Conservation (phyloP, 1,140 invertebrate species). For the Drosophila fuyamai region DNA sequence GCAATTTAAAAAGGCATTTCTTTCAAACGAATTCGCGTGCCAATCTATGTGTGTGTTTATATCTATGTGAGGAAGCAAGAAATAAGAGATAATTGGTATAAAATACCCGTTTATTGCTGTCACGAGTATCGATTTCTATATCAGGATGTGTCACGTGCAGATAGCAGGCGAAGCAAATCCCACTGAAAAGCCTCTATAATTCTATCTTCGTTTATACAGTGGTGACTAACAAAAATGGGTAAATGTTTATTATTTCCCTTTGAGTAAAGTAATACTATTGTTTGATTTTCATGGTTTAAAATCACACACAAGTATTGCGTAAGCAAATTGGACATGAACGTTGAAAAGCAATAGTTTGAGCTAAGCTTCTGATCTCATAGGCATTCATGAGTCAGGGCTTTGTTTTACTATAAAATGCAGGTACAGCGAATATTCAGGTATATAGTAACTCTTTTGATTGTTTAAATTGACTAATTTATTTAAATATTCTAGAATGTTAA, state of each 20-base stretch:
- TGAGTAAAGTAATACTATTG: slow-evolving; percentile 19
- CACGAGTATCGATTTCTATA: slow-evolving; percentile 80
- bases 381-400: slow-evolving; percentile 8
- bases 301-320: slow-evolving; percentile 15
- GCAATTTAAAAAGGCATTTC: slow-evolving; percentile 68
- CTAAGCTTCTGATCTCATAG: slow-evolving; percentile 27
- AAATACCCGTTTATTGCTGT: slow-evolving; percentile 77
- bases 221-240: slow-evolving; percentile 10
- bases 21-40: slow-evolving; percentile 51
- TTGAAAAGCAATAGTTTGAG: slow-evolving; percentile 21
- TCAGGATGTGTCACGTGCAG: slow-evolving; percentile 78
- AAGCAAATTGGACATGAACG: slow-evolving; percentile 11
- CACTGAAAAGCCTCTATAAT: slow-evolving; percentile 24
- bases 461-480: neutral
- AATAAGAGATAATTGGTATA: slow-evolving; percentile 74
- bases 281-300: slow-evolving; percentile 11
- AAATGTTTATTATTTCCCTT: neutral
- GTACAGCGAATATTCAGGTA: neutral
- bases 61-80: slow-evolving; percentile 35
- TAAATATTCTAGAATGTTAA: no score
- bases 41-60: slow-evolving; percentile 25
- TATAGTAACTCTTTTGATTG: neutral
- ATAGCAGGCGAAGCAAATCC: slow-evolving; percentile 45
- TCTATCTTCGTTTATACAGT: neutral
- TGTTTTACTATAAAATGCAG: slow-evolving; percentile 6